phyloP scores from a whole-genome alignment of 1,140 invertebrate species.

The Ericerus pela region DNA sequence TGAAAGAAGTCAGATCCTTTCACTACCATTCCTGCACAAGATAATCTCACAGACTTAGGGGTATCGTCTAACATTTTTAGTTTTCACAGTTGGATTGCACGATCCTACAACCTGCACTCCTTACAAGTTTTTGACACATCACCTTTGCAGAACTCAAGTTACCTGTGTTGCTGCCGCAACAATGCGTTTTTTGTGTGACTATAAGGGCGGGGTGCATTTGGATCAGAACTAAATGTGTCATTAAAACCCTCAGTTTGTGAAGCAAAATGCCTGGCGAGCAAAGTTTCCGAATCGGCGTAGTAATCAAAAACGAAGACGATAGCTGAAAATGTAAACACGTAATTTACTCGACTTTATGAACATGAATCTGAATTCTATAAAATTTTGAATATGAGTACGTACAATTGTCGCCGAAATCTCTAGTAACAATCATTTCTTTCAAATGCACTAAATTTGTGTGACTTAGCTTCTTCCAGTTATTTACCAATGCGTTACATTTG shows the following conservation, averaged over 20 bases:
- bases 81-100: no score
- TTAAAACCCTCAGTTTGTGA: constrained; percentile 49
- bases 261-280: constrained; percentile 73
- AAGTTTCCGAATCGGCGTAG: constrained; percentile 74
- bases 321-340: constrained; percentile 48
- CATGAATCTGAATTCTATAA: no score
- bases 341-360: no score
- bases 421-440: constrained; percentile 86
- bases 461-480: constrained; percentile 83
- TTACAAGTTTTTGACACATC: no score
- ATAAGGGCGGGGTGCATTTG: constrained; percentile 61
- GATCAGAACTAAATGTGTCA: constrained; percentile 70
- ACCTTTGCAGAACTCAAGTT: no score
- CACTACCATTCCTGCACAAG: no score
- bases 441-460: constrained; percentile 87
- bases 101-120: no score
- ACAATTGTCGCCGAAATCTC: constrained; percentile 91
- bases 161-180: constrained; percentile 44
- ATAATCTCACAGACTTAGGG: no score
- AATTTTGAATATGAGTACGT: constrained; percentile 37
- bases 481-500: constrained; percentile 70
- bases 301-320: constrained; percentile 94
- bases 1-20: no score
- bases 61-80: no score
- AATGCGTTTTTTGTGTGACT: constrained; percentile 70